phyloP scores from a whole-genome alignment of 2,113 vertebrate species.

The Ctenodactylus gundi region DNA sequence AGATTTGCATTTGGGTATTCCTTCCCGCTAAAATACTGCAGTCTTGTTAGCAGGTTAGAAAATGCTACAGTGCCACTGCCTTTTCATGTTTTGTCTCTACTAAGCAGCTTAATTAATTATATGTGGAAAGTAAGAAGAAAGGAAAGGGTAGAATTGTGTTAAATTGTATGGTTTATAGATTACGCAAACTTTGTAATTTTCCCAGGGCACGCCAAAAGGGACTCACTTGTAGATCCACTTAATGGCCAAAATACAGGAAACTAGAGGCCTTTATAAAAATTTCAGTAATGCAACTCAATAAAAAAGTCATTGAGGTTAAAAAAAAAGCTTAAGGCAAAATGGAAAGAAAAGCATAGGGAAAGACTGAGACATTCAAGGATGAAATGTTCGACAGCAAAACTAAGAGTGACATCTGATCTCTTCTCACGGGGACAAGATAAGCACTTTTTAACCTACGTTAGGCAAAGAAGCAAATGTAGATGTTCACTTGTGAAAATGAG shows the following conservation, averaged over 20 bases:
- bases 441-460: not conserved
- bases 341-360: not conserved
- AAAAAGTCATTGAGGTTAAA: not conserved
- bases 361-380: not conserved
- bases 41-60: slow-evolving; percentile 72
- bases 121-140: slow-evolving; percentile 61
- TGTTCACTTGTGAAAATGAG: not conserved
- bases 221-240: slow-evolving; percentile 26
- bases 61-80: slow-evolving; percentile 57
- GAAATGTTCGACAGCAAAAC: not conserved
- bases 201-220: not conserved
- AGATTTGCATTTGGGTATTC: slow-evolving; percentile 77
- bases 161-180: slow-evolving; percentile 26
- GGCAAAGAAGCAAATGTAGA: not conserved
- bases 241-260: slow-evolving; percentile 1
- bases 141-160: slow-evolving; percentile 47
- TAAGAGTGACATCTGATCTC: not conserved
- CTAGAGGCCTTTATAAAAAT: not conserved
- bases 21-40: slow-evolving; percentile 75
- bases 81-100: slow-evolving; percentile 71
- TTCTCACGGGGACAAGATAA: not conserved
- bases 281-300: not conserved
- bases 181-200: slow-evolving; percentile 41
- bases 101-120: slow-evolving; percentile 75
- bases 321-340: not conserved